Evolutionary conservation across 2,113 vertebrate species (phyloP).

Genomic region (Crotalus helleri): DNA sequence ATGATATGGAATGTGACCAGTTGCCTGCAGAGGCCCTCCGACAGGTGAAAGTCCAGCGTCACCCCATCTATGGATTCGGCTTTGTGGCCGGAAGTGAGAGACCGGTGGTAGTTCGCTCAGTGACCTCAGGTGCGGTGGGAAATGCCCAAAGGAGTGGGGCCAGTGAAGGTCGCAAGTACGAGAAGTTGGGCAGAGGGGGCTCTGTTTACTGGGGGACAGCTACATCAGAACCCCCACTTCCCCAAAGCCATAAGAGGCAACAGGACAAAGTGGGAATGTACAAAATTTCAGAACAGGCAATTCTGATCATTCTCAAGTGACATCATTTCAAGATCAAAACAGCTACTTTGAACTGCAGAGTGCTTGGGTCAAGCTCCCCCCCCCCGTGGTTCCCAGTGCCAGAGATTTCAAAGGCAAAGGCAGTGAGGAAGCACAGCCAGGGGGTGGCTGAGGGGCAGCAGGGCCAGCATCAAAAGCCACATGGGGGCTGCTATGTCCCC

Average conservation of each 20-base stretch:
- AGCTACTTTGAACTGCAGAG: not conserved
- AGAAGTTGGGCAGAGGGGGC: not conserved
- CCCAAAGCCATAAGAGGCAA: not conserved
- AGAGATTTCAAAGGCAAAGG: not conserved
- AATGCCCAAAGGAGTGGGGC: not conserved
- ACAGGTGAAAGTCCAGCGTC: constrained; percentile 89
- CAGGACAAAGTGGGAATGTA: not conserved
- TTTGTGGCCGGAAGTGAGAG: constrained; percentile 92
- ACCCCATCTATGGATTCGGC: constrained; percentile 89
- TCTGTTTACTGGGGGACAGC: not conserved
- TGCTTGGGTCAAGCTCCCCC: not conserved
- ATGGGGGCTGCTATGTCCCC: not conserved
- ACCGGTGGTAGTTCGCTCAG: constrained; percentile 91
- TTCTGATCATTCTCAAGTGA: not conserved
- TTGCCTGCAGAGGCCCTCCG: constrained; percentile 86
- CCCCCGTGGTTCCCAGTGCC: not conserved
- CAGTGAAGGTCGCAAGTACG: not conserved
- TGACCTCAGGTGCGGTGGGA: constrained; percentile 82
- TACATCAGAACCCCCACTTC: not conserved
- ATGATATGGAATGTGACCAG: constrained; percentile 95
- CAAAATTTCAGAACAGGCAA: not conserved
- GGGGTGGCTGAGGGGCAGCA: not conserved
- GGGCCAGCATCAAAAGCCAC: not conserved
- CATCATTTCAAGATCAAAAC: not conserved
- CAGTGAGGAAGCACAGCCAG: not conserved